Percentiles rank a stretch among this genome's conserved stretches.
Evolutionary conservation across 2,113 vertebrate species (phyloP).

Genomic region (Oxyruncus cristatus): DNA sequence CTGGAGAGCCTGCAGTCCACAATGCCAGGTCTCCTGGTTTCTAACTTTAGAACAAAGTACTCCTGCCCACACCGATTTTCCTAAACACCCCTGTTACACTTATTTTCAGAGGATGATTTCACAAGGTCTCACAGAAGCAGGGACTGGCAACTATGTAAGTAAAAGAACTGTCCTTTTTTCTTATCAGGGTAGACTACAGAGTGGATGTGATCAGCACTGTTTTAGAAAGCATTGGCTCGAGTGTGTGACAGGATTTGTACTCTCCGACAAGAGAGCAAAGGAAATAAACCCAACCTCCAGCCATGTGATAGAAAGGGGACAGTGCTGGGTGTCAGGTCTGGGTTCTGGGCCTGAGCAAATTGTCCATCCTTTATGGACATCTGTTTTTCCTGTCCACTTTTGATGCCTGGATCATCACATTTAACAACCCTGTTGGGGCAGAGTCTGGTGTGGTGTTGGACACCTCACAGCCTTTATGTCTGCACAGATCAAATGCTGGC

Average conservation of each 20-base stretch:
- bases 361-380: not conserved
- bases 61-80: not conserved
- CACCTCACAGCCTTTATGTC: not conserved
- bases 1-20: not conserved
- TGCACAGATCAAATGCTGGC: not conserved
- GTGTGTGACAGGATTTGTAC: not conserved
- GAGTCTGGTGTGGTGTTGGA: not conserved
- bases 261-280: not conserved
- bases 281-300: not conserved
- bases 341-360: not conserved
- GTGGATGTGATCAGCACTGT: not conserved
- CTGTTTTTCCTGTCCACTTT: not conserved
- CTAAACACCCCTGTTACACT: not conserved
- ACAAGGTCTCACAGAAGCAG: not conserved
- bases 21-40: conserved; percentile 18
- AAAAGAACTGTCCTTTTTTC: not conserved
- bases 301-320: not conserved
- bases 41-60: conserved; percentile 45
- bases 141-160: not conserved
- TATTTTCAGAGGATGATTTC: conserved; percentile 36
- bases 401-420: not conserved
- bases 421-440: rapidly evolving
- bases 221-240: not conserved
- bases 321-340: not conserved
- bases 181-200: not conserved